These are phyloP conservation scores for Tragelaphus buxtoni DNA, from an alignment of 2,113 vertebrate genomes.

Conservation along the genomic window DNA sequence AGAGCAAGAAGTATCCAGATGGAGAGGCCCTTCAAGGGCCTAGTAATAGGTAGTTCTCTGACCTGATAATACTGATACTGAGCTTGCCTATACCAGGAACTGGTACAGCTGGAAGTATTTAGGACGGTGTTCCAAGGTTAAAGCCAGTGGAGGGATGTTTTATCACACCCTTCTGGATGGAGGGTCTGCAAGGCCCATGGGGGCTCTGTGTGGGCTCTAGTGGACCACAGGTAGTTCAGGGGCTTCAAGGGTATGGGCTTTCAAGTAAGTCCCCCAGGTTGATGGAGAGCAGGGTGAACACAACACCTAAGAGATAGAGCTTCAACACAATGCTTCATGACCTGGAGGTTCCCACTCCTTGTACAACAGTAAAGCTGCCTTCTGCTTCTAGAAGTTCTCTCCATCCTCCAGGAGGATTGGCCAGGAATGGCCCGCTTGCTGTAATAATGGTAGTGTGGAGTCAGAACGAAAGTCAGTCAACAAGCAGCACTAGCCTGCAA, in stretches of 20 bases:
- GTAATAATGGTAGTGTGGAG: neutral
- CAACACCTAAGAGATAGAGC: conserved; percentile 57
- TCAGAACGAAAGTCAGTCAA: neutral
- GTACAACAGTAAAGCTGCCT: neutral
- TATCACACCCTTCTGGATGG: conserved; percentile 39
- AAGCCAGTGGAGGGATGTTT: neutral
- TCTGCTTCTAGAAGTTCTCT: conserved; percentile 1
- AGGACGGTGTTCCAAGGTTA: neutral
- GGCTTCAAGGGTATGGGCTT: neutral
- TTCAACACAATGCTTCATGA: conserved; percentile 56
- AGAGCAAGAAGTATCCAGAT: neutral
- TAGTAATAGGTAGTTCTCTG: conserved; percentile 4
- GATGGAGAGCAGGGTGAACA: conserved; percentile 54
- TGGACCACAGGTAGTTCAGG: conserved; percentile 29
- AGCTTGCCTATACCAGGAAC: neutral
- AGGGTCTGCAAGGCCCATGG: conserved; percentile 40
- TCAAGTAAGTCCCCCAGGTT: conserved; percentile 36
- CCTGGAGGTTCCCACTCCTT: neutral
- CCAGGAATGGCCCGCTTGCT: neutral
- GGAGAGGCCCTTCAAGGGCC: neutral
- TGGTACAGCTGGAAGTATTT: neutral
- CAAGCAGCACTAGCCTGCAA: neutral
- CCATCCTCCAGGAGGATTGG: neutral
- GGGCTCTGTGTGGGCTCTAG: neutral
- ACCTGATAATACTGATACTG: neutral